These are phyloP conservation scores for Hemaris fuciformis DNA, from an alignment of 2,888 invertebrate species.

Conservation along the genomic window DNA sequence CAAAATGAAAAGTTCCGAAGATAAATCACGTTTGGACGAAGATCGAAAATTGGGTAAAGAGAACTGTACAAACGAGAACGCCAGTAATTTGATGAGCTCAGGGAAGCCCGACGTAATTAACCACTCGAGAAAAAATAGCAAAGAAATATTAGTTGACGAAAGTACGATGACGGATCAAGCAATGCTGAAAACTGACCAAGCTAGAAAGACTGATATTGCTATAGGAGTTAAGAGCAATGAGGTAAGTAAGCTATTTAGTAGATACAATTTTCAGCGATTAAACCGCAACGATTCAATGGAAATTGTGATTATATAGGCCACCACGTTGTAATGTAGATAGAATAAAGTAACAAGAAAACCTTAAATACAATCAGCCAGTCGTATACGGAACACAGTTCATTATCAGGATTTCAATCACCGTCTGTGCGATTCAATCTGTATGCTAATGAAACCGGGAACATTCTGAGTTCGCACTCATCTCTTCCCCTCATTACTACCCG, in stretches of 20 bases:
- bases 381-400: slow-evolving; percentile 48
- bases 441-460: slow-evolving; percentile 55
- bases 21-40: slow-evolving; percentile 65
- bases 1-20: slow-evolving; percentile 72
- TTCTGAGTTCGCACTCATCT: slow-evolving; percentile 41
- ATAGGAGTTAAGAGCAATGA: slow-evolving; percentile 54
- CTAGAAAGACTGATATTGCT: slow-evolving; percentile 63
- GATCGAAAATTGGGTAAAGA: slow-evolving; percentile 65
- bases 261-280: neutral
- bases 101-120: slow-evolving; percentile 69
- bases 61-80: slow-evolving; percentile 71
- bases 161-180: slow-evolving; percentile 59
- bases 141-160: slow-evolving; percentile 60
- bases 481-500: slow-evolving; percentile 37
- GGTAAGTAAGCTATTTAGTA: slow-evolving; percentile 45
- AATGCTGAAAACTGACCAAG: slow-evolving; percentile 53
- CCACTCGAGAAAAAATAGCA: slow-evolving; percentile 61
- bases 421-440: slow-evolving; percentile 65
- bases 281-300: neutral
- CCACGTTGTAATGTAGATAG: neutral
- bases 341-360: slow-evolving; percentile 19
- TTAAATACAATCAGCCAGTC: slow-evolving; percentile 32
- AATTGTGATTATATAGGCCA: neutral
- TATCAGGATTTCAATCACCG: slow-evolving; percentile 51
- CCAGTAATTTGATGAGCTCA: slow-evolving; percentile 61